phyloP scores from a whole-genome alignment of 2,113 vertebrate species.

The Prionailurus bengalensis region DNA sequence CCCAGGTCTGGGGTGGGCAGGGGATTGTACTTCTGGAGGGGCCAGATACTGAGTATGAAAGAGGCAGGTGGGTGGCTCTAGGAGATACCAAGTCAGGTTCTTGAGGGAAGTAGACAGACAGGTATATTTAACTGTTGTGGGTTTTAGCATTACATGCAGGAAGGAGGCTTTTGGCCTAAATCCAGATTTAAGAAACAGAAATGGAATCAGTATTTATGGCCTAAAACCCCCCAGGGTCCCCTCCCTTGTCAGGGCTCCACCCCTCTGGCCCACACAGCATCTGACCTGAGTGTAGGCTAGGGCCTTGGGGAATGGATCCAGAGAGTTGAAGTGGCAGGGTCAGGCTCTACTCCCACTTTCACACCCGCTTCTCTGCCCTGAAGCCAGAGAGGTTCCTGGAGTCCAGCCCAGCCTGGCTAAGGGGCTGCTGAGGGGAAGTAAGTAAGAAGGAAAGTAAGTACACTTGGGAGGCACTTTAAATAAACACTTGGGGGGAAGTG shows the following conservation, averaged over 20 bases:
- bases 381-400: conserved; percentile 66
- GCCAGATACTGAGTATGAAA: not conserved
- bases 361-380: conserved; percentile 38
- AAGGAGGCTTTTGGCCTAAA: conserved; percentile 64
- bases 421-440: not conserved
- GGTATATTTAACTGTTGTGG: conserved; percentile 72
- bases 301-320: not conserved
- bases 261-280: conserved; percentile 31
- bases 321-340: conserved; percentile 52
- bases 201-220: conserved; percentile 73
- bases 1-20: not conserved
- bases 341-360: conserved; percentile 74
- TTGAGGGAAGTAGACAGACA: conserved; percentile 66
- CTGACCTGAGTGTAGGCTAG: not conserved
- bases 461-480: conserved; percentile 66
- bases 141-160: conserved; percentile 52
- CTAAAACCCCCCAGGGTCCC: conserved; percentile 35
- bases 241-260: not conserved
- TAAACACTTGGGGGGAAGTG: conserved; percentile 56
- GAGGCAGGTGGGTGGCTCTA: not conserved
- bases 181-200: conserved; percentile 74
- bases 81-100: conserved; percentile 26
- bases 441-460: not conserved
- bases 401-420: conserved; percentile 30
- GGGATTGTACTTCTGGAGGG: not conserved